Percentiles rank a stretch among this genome's conserved stretches.
phyloP scores from a whole-genome alignment of 2,888 invertebrate species.

The Dysmachus trigonus region DNA sequence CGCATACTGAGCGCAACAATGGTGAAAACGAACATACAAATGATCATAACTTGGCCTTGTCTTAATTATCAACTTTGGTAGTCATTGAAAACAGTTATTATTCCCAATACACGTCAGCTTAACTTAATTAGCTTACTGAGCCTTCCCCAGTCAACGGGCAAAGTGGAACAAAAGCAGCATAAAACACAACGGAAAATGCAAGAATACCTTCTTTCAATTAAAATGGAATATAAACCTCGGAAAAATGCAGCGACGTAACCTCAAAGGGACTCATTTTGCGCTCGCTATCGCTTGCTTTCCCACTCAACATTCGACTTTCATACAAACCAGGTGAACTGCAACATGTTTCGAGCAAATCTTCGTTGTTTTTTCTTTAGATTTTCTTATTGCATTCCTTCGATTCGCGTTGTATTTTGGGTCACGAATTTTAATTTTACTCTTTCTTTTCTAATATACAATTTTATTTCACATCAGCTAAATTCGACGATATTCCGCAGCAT shows the following conservation, averaged over 20 bases:
- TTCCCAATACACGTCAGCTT: background rate
- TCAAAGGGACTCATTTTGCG: background rate
- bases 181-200: background rate
- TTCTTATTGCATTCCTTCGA: background rate
- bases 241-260: background rate
- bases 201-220: background rate
- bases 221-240: background rate
- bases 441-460: background rate
- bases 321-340: background rate
- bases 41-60: background rate
- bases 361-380: background rate
- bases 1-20: background rate
- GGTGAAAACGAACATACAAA: background rate
- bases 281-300: background rate
- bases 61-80: background rate
- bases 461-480: background rate
- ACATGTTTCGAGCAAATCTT: background rate
- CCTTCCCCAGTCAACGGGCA: background rate
- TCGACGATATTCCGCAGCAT: background rate
- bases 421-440: conserved; percentile 15
- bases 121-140: background rate
- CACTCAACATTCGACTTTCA: background rate
- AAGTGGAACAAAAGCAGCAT: background rate
- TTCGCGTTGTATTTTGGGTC: background rate
- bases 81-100: background rate